A percentile compares a stretch with the other conserved stretches of the same genome.
phyloP scores from a whole-genome alignment of 2,797 vertebrate genomes.

The Gallirallus australis region DNA sequence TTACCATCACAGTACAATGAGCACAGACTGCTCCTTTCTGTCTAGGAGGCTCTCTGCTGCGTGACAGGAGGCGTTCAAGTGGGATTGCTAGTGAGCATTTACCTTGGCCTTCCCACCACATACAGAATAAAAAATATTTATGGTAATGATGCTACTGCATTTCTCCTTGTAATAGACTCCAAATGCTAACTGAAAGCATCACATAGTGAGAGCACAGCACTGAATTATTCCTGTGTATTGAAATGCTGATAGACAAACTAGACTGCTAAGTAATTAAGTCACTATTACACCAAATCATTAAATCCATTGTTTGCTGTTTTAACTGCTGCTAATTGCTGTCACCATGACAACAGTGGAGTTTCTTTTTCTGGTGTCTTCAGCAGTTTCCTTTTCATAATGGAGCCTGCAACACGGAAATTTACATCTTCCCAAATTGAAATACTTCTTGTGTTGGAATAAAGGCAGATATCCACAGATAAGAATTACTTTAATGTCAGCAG shows the following conservation, averaged over 20 bases:
- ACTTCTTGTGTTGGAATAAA: not conserved
- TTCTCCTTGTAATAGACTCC: slow-evolving; percentile 7
- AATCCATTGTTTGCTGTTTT: slow-evolving; percentile 70
- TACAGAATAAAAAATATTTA: slow-evolving; percentile 47
- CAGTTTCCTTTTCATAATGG: slow-evolving; percentile 33
- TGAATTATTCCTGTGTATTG: slow-evolving; percentile 50
- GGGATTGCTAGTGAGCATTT: slow-evolving; percentile 27
- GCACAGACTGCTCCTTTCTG: slow-evolving; percentile 26
- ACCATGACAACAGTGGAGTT: slow-evolving; percentile 67
- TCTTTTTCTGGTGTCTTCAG: slow-evolving; percentile 38
- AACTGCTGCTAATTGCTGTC: slow-evolving; percentile 74
- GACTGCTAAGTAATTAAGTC: slow-evolving; percentile 63
- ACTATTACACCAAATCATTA: slow-evolving; percentile 59
- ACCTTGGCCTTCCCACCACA: not conserved
- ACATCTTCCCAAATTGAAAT: slow-evolving; percentile 20
- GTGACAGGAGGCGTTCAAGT: slow-evolving; percentile 12
- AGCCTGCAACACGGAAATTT: not conserved
- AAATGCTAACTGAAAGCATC: not conserved
- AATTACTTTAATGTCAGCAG: not conserved
- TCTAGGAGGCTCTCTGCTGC: slow-evolving; percentile 12
- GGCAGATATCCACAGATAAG: not conserved
- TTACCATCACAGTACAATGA: not conserved
- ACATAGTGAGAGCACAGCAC: not conserved
- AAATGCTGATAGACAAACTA: slow-evolving; percentile 56
- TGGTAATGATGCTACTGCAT: slow-evolving; percentile 3